Percentiles rank a stretch among this genome's conserved stretches.
Conservation (phyloP, 2,888 invertebrate genomes). For the Spicauda simplicius region DNA sequence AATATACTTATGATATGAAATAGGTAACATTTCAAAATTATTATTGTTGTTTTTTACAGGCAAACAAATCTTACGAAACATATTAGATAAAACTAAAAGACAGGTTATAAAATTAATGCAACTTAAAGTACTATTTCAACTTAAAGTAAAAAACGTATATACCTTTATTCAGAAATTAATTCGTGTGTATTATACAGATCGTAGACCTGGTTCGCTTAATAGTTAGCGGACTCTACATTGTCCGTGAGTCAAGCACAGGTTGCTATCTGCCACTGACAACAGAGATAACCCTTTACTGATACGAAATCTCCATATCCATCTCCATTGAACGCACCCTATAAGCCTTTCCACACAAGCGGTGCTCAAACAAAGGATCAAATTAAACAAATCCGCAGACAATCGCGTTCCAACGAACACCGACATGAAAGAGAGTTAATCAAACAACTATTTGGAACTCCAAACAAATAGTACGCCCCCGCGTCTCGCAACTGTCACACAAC, state of each 20-base stretch:
- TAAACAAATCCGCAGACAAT: constrained; percentile 82
- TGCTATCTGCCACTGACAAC: constrained; percentile 67
- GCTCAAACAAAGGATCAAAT: constrained; percentile 82
- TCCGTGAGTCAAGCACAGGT: constrained; percentile 62
- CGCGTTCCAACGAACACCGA: constrained; percentile 68
- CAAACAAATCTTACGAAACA: too few species aligned
- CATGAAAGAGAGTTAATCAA: constrained; percentile 84
- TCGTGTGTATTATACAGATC: neutral
- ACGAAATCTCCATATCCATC: constrained; percentile 66
- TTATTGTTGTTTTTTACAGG: too few species aligned
- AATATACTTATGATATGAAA: too few species aligned
- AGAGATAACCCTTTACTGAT: constrained; percentile 70
- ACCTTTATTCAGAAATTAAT: too few species aligned
- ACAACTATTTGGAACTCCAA: constrained; percentile 67
- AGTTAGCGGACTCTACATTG: constrained; percentile 18
- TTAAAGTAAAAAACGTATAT: too few species aligned
- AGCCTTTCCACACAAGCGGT: constrained; percentile 77
- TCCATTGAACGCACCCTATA: constrained; percentile 57
- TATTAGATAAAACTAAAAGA: too few species aligned
- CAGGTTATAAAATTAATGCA: too few species aligned
- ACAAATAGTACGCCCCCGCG: constrained; percentile 68
- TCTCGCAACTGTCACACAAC: constrained; percentile 68
- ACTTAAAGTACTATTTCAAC: too few species aligned
- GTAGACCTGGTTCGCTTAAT: constrained; percentile 4
- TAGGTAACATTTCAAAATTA: too few species aligned